Base-by-base conservation (phyloP, 2,113 vertebrate species). In the Zingel zingel region DNA sequence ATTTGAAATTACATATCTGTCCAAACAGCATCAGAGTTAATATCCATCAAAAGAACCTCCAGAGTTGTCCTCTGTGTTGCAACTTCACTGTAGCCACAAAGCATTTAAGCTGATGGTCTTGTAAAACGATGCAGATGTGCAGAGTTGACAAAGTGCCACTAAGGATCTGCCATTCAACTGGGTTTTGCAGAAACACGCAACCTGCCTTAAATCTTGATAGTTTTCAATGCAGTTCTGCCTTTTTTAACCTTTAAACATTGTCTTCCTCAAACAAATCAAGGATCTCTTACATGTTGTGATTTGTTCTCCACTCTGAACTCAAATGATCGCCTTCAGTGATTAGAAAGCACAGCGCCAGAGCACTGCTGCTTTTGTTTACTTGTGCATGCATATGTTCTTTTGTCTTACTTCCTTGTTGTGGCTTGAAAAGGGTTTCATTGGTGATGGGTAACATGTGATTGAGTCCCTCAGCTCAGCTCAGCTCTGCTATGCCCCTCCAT, bases 161-260 rank as follows among this genome's bases (percentile, higher is more conserved):
- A 12, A 15, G 23, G 43, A 51, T 50, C n/a, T 51, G 68, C 1
- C 23, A 4, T 64, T 25, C 71, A 73, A 51, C 88, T 86, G 90
- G 89, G 86, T 50, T 91, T 90, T 88, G 74, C 86, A 91, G 78
- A 56, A 62, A 68, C 66, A 5, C 68, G 72, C 65, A 58, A 33
- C 18, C 21, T 39, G 7, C 23, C 11, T 36, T n/a, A 4, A 69
- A 58, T n/a, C 18, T 27, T 39, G 19, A 33, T 2, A 14, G 67
- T 77, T 61, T 63, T 21, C n/a, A 4, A 10, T 39, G 0, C 8
- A 36, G 25, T 10, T 72, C 77, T 67, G 12, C 64, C 36, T 80
- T 61, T 53, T 62, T 51, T 53, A 73, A 90, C 82, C 23, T 71
- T 68, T 48, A 61, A 75, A 64, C 69, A 50, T 54, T 27, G 16